These are phyloP conservation scores for Pachypsylla venusta DNA, from an alignment of 1,140 invertebrate genomes.

Conservation along the genomic window DNA sequence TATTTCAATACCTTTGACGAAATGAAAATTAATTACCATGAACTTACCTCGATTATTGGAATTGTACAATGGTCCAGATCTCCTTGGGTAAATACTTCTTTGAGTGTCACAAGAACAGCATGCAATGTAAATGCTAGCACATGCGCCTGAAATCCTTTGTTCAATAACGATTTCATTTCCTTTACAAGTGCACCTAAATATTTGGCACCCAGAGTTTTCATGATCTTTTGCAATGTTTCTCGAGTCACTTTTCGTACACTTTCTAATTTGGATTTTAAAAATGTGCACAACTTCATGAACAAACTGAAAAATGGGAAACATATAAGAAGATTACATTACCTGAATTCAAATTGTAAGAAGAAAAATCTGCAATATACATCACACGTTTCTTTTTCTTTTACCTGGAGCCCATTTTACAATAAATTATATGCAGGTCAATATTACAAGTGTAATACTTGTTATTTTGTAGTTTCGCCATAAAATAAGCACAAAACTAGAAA, in stretches of 20 bases:
- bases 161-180: slow-evolving; percentile 66
- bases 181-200: slow-evolving; percentile 63
- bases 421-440: too few species aligned
- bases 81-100: slow-evolving; percentile 42
- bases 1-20: too few species aligned
- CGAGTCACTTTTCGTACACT: slow-evolving; percentile 70
- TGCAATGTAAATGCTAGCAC: slow-evolving; percentile 82
- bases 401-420: too few species aligned
- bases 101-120: slow-evolving; percentile 56
- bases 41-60: slow-evolving; percentile 57
- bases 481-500: too few species aligned
- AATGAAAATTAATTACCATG: slow-evolving; percentile 13
- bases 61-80: slow-evolving; percentile 64
- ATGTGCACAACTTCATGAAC: slow-evolving; percentile 75
- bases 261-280: slow-evolving; percentile 75
- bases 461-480: too few species aligned
- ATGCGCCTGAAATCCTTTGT: slow-evolving; percentile 83
- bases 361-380: too few species aligned
- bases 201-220: slow-evolving; percentile 63
- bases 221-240: slow-evolving; percentile 78
- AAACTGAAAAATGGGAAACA: slow-evolving; percentile 48
- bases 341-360: too few species aligned
- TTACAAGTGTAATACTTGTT: too few species aligned
- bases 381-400: too few species aligned
- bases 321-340: too few species aligned